Base-by-base conservation (phyloP, 2,888 invertebrate genomes). In the Conus canariensis region DNA sequence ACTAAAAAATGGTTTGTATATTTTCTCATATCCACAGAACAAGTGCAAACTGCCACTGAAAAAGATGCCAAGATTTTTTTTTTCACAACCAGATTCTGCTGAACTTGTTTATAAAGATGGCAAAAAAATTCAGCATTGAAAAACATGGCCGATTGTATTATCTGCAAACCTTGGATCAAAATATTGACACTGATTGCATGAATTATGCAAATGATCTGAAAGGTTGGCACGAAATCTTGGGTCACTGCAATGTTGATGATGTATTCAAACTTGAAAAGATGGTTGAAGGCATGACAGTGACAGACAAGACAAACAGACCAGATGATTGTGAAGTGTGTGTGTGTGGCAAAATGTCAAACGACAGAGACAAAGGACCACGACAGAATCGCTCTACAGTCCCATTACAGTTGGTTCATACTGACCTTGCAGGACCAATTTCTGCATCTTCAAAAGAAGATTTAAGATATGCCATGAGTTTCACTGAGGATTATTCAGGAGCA, bases 401-500 rank as follows among this genome's bases (percentile, higher is more conserved):
- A 8, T 22, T 83, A 6, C 30, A 83, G 59, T 83, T 58, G 7
- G 59, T 83, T 9, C 83, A 83, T 30, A 83, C 83, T 83, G 83
- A 83, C 58, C 59, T 83, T 22, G 59, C 83, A 59, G 83, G 83
- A 8, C 56, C 59, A 22, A 58, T 83, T 22, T 16, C 56, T 8
- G 90, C 92, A 70, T 30, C 88, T n/a, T 85, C 90, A 45, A 90
- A 80, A n/a, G 92, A 90, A 56, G 92, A 90, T 87, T 91, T 70
- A 12, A 22, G 70, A 22, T 91, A 90, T 80, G 88, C 90, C 14
- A 90, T 91, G 10, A 67, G 30, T 25, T 92, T 92, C 85, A 88
- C 87, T 22, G 92, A 92, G 88, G 90, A 91, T 82, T 91, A 89
- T 82, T 92, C 91, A 45, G 91, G 91, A 56, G 45, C 86, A n/a